phyloP scores from a whole-genome alignment of 2,113 vertebrate genomes.

The Etheostoma spectabile region DNA sequence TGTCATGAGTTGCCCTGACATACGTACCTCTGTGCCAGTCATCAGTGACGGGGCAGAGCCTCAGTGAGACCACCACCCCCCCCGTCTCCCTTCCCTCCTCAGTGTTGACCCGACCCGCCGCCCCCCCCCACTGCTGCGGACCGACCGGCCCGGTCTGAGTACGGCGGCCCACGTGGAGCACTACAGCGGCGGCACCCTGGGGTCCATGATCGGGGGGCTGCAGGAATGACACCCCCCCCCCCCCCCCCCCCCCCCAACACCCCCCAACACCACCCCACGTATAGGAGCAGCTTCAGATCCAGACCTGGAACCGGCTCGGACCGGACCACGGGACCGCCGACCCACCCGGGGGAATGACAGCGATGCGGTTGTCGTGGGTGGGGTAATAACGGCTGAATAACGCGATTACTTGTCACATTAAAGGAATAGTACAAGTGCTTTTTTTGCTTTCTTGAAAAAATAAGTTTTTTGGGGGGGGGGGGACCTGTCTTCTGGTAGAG shows the following conservation, averaged over 20 bases:
- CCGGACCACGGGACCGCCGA: neutral
- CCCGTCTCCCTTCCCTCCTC: conserved; percentile 49
- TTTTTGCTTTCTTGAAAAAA: conserved; percentile 1
- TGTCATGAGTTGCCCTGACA: neutral
- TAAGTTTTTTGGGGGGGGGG: too few species aligned
- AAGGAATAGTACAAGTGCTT: neutral
- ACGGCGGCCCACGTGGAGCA: conserved; percentile 62
- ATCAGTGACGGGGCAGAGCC: conserved; percentile 65
- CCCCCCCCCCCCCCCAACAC: neutral
- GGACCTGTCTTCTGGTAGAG: too few species aligned
- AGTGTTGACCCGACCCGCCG: conserved; percentile 23
- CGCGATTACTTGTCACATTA: neutral
- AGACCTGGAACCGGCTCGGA: conserved; percentile 15
- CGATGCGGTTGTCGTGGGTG: neutral
- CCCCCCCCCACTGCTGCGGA: conserved; percentile 12
- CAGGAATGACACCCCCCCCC: conserved; percentile 33
- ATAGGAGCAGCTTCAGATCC: neutral
- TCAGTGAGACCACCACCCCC: conserved; percentile 70
- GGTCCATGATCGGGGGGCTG: conserved; percentile 54
- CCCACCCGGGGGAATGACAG: neutral
- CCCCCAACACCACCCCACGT: neutral
- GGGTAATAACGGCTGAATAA: neutral
- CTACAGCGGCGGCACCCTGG: conserved; percentile 27
- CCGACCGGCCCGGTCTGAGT: conserved; percentile 16
- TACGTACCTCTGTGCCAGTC: conserved; percentile 48